These are phyloP conservation scores for Euplexia lucipara DNA, from an alignment of 2,888 invertebrate genomes.

Conservation along the genomic window DNA sequence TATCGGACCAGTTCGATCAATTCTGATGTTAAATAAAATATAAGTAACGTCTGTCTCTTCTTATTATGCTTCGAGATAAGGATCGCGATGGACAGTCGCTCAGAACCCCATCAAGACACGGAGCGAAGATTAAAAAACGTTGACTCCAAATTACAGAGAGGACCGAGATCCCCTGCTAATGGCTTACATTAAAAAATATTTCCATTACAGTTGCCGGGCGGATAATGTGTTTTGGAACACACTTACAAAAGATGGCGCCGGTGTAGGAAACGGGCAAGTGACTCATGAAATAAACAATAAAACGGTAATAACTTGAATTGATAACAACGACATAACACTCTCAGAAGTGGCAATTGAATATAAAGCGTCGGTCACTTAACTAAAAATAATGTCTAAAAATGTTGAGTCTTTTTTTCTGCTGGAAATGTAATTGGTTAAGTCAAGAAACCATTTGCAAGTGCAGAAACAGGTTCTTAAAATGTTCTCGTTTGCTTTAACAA, in stretches of 20 bases:
- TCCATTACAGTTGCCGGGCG: constrained; percentile 82
- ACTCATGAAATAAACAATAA: constrained; percentile 69
- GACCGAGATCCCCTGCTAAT: constrained; percentile 85
- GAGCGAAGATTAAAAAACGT: constrained; percentile 84
- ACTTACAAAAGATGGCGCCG: constrained; percentile 70
- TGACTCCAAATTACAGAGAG: constrained; percentile 87
- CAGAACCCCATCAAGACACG: constrained; percentile 87
- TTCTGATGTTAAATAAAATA: constrained; percentile 89
- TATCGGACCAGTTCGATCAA: constrained; percentile 88
- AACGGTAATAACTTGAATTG: constrained; percentile 66
- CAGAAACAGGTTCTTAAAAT: constrained; percentile 77
- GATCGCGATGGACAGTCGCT: constrained; percentile 88
- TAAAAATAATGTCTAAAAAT: constrained; percentile 52
- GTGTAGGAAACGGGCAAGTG: constrained; percentile 72
- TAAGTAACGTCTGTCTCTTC: constrained; percentile 90
- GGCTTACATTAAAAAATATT: constrained; percentile 88
- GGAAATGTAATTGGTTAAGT: constrained; percentile 75
- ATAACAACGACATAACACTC: constrained; percentile 61
- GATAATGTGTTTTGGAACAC: constrained; percentile 78
- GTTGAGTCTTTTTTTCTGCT: constrained; percentile 49
- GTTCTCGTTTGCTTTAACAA: constrained; percentile 79
- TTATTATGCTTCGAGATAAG: constrained; percentile 89
- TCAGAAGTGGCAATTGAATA: constrained; percentile 64
- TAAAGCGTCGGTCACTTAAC: constrained; percentile 65
- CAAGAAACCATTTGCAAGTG: constrained; percentile 72